Base-by-base conservation (phyloP, 2,888 invertebrate species). In the Chironomus tentans region DNA sequence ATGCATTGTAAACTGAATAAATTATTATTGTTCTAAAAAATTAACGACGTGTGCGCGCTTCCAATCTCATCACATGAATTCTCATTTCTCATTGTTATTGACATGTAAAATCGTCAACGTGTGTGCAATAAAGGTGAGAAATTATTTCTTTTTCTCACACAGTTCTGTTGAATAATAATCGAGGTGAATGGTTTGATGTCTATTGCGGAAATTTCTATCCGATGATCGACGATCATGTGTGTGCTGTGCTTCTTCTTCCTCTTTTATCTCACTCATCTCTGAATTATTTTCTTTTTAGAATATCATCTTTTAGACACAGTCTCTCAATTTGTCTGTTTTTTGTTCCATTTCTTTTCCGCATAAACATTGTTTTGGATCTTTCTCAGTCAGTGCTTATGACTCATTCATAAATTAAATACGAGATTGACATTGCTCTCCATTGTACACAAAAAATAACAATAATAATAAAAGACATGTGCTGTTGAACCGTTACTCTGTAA, bases 151-250 rank as follows among this genome's bases (percentile, higher is more conserved):
- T 7, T n/a, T 38, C 38, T 38, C 38, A 38, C 38, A 28, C 28
- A 4, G 50, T 10, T 56, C 56, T 68, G 24, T 38, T 62, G 46
- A 74, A 46, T 65, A 74, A 62, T 47, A 74, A 74, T 68, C 74
- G 74, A 74, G 74, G 74, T 74, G 74, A 74, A 74, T 74, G 74
- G 74, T 24, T 74, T 74, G 22, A 65, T 48, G 74, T 65, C 65
- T 13, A 28, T 28, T 74, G 68, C 74, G 74, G 74, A 74, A 74
- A 74, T 74, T 68, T 48, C 74, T 68, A 18, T 15, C 18, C 47
- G 74, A 74, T 65, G 74, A 68, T 72, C 24, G 65, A 65, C 22
- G 21, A 65, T 13, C n/a, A 13, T 24, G 21, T 65, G 24, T 65
- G 65, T 13, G 21, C 7, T 65, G 21, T 24, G n/a, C 15, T 50